Evolutionary conservation across 1,140 invertebrate species (phyloP), one percentile per base, ranked within the genome.

Genomic region (Xylocopa sonorina): DNA sequence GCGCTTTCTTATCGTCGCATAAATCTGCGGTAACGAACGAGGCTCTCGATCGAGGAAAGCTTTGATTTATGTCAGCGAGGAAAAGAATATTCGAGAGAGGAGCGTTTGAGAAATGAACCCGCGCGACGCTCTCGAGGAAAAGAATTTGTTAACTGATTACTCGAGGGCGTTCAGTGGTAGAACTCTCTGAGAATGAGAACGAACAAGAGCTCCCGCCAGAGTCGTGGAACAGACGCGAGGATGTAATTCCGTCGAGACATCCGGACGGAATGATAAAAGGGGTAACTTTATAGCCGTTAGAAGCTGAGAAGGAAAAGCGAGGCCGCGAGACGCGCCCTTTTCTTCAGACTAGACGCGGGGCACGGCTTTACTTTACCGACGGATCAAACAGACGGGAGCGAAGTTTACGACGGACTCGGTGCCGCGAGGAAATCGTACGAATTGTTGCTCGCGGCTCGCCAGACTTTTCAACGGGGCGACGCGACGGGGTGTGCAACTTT

Each of bases 251-350:
- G n/a, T n/a, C n/a, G n/a, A n/a, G 57, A 60, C 57, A 29, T 21
- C 4, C 69, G 2, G 53, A 72, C 69, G 62, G 55, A 27, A 62
- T 73, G 69, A 62, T 48, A 48, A 62, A 73, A 73, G 55, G 29
- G 5, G 55, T 24, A n/a, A 57, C 21, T 46, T 60, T 24, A n/a
- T 48, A 24, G 53, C 29, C n/a, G 51, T 41, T 55, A 12, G 38
- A 57, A 34, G 32, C 4, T 5, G 57, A 3, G 32, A 21, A 53
- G 38, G 67, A 27, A 24, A 24, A 14, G n/a, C 34, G 46, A n/a
- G n/a, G 48, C 32, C 55, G 55, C 32, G 10, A 51, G 64, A n/a
- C 64, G 53, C 5, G 16, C n/a, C 9, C 50, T 58, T 72, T 72
- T 48, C 24, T n/a, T 16, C 1, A 21, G 2, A 38, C 38, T 4